Base-by-base conservation (phyloP, 64 coral and sea anemone genomes). In the Actinia tenebrosa region DNA sequence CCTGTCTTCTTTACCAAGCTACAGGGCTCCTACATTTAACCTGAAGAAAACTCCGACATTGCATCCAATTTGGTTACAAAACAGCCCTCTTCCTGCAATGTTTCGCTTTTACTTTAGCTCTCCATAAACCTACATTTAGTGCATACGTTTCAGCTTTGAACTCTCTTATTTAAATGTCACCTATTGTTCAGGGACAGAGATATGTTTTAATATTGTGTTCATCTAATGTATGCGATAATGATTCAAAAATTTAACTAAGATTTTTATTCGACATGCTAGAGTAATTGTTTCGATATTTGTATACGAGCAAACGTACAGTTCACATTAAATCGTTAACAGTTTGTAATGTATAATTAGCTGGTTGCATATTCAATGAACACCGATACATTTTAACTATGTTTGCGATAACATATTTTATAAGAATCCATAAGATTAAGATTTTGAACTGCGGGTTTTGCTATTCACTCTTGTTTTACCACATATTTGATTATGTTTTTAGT, bases 121-220 rank as follows among this genome's bases (percentile, higher is more conserved):
- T 6, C 22, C 7, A 7, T n/a, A 23, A n/a, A 20, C 63, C 7
- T 66, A n/a, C 19, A 66, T 66, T 6, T 23, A 20, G 20, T 66
- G 63, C 63, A 23, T 5, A 23, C 63, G 5, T 66, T 25, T n/a
- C n/a, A 66, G n/a, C n/a, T 66, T 66, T 66, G 63, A 66, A 66
- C 63, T 66, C n/a, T 66, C n/a, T 66, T n/a, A 66, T 66, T 22
- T 66, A 66, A 20, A 66, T 66, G 63, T 66, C 63, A 66, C 63
- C 22, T 66, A 66, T 20, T 66, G 19, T 22, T 66, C 30, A 37
- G 30, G 30, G 30, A 37, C 30, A 37, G 30, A 37, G 30, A 16
- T 58, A 58, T 16, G 7, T 37, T 58, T 2, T 16, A 58, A 58
- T 11, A 6, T 50, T 50, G 5, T 58, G 2, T 5, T 10, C 56